These are phyloP conservation scores for Nemotelus nigrinus DNA, from an alignment of 2,888 invertebrate species.

Conservation along the genomic window DNA sequence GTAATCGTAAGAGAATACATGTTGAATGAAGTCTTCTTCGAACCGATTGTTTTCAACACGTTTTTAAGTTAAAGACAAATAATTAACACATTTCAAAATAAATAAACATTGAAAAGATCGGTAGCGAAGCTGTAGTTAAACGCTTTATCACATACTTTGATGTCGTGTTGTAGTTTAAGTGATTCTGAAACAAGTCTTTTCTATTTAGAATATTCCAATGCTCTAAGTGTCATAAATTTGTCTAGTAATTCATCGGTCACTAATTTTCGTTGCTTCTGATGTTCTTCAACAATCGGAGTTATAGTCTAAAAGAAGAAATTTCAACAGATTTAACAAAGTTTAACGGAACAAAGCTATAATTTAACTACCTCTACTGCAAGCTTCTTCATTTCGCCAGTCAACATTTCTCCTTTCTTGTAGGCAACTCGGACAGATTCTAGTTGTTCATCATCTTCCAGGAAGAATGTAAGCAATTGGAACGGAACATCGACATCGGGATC, in stretches of 20 bases:
- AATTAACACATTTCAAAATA: slow-evolving; percentile 12
- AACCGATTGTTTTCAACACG: not conserved
- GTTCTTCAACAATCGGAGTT: slow-evolving; percentile 80
- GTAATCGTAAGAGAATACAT: not conserved
- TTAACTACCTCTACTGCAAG: slow-evolving; percentile 76
- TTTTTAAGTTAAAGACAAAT: not conserved
- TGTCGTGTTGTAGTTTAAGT: slow-evolving; percentile 2
- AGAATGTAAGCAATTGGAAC: slow-evolving; percentile 93
- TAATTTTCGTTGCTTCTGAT: slow-evolving; percentile 81
- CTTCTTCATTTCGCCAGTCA: slow-evolving; percentile 96
- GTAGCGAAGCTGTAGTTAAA: slow-evolving; percentile 10
- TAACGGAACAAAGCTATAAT: not conserved
- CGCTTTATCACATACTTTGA: slow-evolving; percentile 24
- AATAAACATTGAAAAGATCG: slow-evolving; percentile 8
- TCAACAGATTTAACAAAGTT: not conserved
- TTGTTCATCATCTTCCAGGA: slow-evolving; percentile 90
- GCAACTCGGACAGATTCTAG: slow-evolving; percentile 74
- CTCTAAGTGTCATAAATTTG: slow-evolving; percentile 85
- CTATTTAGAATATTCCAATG: slow-evolving; percentile 69
- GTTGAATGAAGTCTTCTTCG: not conserved
- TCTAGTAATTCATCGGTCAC: slow-evolving; percentile 88
- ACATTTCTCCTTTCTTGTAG: slow-evolving; percentile 75
- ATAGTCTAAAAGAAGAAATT: slow-evolving; percentile 65
- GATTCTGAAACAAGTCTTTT: not conserved
- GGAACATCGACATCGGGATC: slow-evolving; percentile 96